Percentiles rank a stretch among this genome's conserved stretches.
Conservation (phyloP, 1,140 invertebrate genomes). For the Asbolus verrucosus region DNA sequence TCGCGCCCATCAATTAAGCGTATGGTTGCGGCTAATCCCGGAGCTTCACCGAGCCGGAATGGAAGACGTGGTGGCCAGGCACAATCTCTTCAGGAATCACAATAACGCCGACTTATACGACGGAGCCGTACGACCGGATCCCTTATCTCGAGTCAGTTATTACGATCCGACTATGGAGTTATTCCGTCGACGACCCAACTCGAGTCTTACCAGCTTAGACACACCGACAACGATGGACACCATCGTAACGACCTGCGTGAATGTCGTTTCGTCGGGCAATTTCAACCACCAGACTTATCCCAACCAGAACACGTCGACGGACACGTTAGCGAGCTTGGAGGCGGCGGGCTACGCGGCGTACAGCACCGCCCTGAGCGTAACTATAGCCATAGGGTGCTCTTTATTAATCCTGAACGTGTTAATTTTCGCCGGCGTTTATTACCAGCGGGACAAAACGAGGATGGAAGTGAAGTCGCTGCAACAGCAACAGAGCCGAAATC, state of each 20-base stretch:
- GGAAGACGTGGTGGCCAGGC: conserved; percentile 85
- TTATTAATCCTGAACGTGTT: conserved; percentile 87
- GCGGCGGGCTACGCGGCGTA: conserved; percentile 84
- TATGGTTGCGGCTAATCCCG: conserved; percentile 93
- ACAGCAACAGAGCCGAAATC: conserved; percentile 77
- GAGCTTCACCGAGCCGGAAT: conserved; percentile 91
- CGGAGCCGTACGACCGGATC: conserved; percentile 83
- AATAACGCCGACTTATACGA: conserved; percentile 85
- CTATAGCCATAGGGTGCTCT: conserved; percentile 89
- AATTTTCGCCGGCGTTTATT: conserved; percentile 89
- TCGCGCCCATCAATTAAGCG: conserved; percentile 91
- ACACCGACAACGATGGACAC: conserved; percentile 71
- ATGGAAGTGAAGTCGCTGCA: conserved; percentile 81
- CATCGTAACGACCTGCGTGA: conserved; percentile 70
- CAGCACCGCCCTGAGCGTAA: conserved; percentile 86
- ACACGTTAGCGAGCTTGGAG: conserved; percentile 80
- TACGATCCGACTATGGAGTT: conserved; percentile 70
- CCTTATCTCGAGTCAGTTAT: conserved; percentile 73
- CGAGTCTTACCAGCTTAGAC: conserved; percentile 66
- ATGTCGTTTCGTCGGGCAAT: conserved; percentile 68
- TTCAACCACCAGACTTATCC: conserved; percentile 70
- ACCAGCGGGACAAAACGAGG: conserved; percentile 85
- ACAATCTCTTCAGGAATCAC: conserved; percentile 87
- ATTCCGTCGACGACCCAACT: conserved; percentile 69
- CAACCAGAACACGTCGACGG: conserved; percentile 72